These are phyloP conservation scores for Cremastobaeus sp. DNA, from an alignment of 2,888 invertebrate genomes.

Conservation along the genomic window DNA sequence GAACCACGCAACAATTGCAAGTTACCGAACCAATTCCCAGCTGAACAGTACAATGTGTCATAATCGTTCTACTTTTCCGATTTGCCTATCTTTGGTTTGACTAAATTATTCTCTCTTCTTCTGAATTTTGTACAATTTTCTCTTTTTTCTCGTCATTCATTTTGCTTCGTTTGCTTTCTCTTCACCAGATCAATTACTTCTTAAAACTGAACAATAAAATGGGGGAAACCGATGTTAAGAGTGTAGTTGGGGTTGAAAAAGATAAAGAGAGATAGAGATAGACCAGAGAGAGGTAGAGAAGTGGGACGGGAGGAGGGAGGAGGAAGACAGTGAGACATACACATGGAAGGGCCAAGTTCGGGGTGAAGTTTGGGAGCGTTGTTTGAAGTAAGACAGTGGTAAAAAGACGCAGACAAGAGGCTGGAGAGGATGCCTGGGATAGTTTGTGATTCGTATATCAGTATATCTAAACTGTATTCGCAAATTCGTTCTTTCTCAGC, in stretches of 20 bases:
- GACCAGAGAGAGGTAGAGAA: slow-evolving; percentile 32
- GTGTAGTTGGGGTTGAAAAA: slow-evolving; percentile 40
- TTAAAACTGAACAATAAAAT: slow-evolving; percentile 38
- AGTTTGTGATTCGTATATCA: slow-evolving; percentile 56
- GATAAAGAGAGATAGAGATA: slow-evolving; percentile 45
- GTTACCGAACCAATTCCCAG: slow-evolving; percentile 33
- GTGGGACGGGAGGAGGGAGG: slow-evolving; percentile 8
- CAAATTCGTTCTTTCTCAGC: slow-evolving; percentile 28
- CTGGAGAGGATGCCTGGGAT: slow-evolving; percentile 70
- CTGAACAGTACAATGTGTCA: slow-evolving; percentile 12
- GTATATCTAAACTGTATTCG: slow-evolving; percentile 21
- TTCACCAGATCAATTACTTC: slow-evolving; percentile 5
- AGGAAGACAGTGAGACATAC: slow-evolving; percentile 66
- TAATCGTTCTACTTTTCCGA: slow-evolving; percentile 22
- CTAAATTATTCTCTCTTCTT: slow-evolving; percentile 1
- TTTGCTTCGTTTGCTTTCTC: slow-evolving; percentile 5
- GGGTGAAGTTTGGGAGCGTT: slow-evolving; percentile 58
- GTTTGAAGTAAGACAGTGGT: slow-evolving; percentile 68
- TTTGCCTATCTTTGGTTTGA: slow-evolving; percentile 51
- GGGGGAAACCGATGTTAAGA: slow-evolving; percentile 44
- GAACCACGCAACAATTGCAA: slow-evolving; percentile 47
- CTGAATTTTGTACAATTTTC: no score
- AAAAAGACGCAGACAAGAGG: slow-evolving; percentile 78
- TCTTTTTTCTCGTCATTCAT: neutral
- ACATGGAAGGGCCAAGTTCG: slow-evolving; percentile 61